Evolutionary conservation across 2,797 vertebrate species (phyloP).

Genomic region (Ptychadena robeensis): DNA sequence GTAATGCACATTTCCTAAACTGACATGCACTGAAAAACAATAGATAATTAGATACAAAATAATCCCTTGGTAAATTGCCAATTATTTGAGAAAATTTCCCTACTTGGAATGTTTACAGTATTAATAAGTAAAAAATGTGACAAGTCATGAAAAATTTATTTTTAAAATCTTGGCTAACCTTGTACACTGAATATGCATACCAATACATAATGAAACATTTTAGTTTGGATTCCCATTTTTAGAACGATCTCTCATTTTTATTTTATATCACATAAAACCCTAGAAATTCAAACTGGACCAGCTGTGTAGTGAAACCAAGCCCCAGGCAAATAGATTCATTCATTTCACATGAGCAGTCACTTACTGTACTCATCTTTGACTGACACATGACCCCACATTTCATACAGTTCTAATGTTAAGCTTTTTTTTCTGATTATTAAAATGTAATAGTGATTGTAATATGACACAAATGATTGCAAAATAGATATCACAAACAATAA

Average conservation of each 20-base stretch:
- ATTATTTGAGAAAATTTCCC: too few relatives aligned
- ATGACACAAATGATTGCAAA: background rate
- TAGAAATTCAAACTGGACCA: conserved; percentile 40
- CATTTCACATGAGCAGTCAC: conserved; percentile 41
- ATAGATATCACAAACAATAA: background rate
- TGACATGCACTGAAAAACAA: too few relatives aligned
- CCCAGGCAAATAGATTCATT: conserved; percentile 23
- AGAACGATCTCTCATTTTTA: conserved; percentile 4
- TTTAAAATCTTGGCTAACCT: too few relatives aligned
- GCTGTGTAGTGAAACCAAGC: conserved; percentile 41
- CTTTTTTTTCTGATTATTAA: too few relatives aligned
- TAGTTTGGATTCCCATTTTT: background rate
- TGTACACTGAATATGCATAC: too few relatives aligned
- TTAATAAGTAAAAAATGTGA: too few relatives aligned
- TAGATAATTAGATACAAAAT: too few relatives aligned
- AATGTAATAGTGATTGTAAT: background rate
- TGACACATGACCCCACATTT: conserved; percentile 15
- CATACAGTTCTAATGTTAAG: background rate
- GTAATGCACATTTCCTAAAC: too few relatives aligned
- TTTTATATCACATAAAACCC: conserved; percentile 14
- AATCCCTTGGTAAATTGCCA: too few relatives aligned
- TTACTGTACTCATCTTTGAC: conserved; percentile 29
- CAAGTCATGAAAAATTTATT: too few relatives aligned
- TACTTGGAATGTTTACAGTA: too few relatives aligned
- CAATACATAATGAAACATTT: too few relatives aligned